A percentile compares a stretch with the other conserved stretches of the same genome.
phyloP scores from a whole-genome alignment of 1,140 invertebrate species.

The Tribolium madens region DNA sequence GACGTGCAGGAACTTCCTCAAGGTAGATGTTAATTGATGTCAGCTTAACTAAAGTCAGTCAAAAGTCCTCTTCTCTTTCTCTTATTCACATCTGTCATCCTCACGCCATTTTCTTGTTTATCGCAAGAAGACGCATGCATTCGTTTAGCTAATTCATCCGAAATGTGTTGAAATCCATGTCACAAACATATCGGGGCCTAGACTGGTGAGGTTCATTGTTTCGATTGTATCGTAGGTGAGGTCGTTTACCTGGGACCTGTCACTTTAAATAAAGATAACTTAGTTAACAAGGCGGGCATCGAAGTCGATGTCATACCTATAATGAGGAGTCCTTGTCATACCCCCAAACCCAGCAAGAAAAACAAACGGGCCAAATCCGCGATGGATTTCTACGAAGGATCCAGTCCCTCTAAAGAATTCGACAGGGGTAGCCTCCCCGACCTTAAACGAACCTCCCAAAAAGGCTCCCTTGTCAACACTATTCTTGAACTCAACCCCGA shows the following conservation, averaged over 20 bases:
- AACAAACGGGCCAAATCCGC: slow-evolving; percentile 59
- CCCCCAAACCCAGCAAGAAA: slow-evolving; percentile 58
- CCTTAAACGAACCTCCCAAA: slow-evolving; percentile 52
- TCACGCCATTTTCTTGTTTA: slow-evolving; percentile 49
- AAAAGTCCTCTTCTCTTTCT: slow-evolving; percentile 10
- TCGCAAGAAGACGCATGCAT: slow-evolving; percentile 28
- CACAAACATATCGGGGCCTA: slow-evolving; percentile 64
- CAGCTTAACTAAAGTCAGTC: slow-evolving; percentile 17
- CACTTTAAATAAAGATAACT: slow-evolving; percentile 65
- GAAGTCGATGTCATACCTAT: slow-evolving; percentile 65
- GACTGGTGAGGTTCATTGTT: slow-evolving; percentile 40
- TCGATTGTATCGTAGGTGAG: slow-evolving; percentile 62
- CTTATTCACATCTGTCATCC: slow-evolving; percentile 48
- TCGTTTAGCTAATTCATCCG: slow-evolving; percentile 19
- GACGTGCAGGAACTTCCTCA: slow-evolving; percentile 64
- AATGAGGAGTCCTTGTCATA: slow-evolving; percentile 62
- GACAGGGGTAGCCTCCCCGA: slow-evolving; percentile 62
- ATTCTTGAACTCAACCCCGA: slow-evolving; percentile 60
- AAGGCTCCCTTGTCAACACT: slow-evolving; percentile 56
- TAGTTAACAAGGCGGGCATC: slow-evolving; percentile 64
- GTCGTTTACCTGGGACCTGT: slow-evolving; percentile 66
- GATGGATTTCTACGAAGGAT: slow-evolving; percentile 57
- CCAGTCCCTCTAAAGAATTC: slow-evolving; percentile 43
- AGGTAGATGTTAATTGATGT: slow-evolving; percentile 64
- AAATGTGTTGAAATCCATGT: slow-evolving; percentile 9